Base-by-base conservation (phyloP, 2,888 invertebrate species). In the Ophion obscuratus region DNA sequence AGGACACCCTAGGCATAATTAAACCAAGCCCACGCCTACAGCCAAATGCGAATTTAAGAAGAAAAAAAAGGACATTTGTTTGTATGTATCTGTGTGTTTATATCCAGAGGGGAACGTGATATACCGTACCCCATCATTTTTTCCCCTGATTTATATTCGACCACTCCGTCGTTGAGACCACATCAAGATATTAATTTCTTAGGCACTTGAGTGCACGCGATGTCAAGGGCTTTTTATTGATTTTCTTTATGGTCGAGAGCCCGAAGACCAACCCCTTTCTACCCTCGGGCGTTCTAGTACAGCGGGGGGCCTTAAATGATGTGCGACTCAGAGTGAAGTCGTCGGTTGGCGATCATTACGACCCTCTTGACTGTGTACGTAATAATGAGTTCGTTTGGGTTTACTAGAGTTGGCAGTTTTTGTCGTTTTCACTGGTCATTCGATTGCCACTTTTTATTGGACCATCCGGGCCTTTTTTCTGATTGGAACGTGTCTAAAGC, bases 181-280 rank as follows among this genome's bases (percentile, higher is more conserved):
- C 92, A 92, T 91, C 91, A 90, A 91, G 92, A 92, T 92, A 93
- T 93, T 93, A 93, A 92, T 93, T 93, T 92, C 92, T 92, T 90
- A 90, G 91, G 92, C 92, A 92, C 92, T 93, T 92, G 92, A 91
- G 92, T 91, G 92, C 93, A 93, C 93, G 93, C 93, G 92, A 93
- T 91, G 90, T 89, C 90, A 92, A 92, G 91, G 91, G 89, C 86
- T 86, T 91, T 91, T 90, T 92, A 92, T 93, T 92, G 92, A 93
- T 93, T 92, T 92, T 92, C 91, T 88, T 88, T 89, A 89, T 61
- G 87, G 31, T 17, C 57, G 24, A 66, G 44, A 68, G 53, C 53
- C 9, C 61, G 61, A 61, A 68, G 17, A 53, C 53, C 53, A 53
- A 53, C 17, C 40, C 40, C 40, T 40, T 40, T 40, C 53, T 53